phyloP scores from a whole-genome alignment of 2,113 vertebrate species.

The Poicephalus gulielmi region DNA sequence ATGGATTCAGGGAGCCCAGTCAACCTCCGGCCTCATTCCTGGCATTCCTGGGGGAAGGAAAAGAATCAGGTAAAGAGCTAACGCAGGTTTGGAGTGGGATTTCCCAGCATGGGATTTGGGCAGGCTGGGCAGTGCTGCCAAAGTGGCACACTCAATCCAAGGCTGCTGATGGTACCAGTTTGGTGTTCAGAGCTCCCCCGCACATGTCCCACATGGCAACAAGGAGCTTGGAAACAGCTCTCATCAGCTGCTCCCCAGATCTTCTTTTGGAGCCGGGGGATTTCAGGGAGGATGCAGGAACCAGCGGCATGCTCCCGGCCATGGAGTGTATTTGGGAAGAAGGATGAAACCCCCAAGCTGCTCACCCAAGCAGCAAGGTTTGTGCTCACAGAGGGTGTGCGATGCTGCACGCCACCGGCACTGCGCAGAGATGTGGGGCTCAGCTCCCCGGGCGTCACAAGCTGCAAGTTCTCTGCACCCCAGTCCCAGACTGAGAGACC shows the following conservation, averaged over 20 bases:
- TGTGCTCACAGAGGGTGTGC: not conserved
- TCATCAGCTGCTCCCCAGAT: not conserved
- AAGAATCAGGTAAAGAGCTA: not conserved
- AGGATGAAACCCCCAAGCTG: not conserved
- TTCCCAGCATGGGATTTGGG: not conserved
- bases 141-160: too few species aligned
- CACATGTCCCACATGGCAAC: accelerated
- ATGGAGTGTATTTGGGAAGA: accelerated
- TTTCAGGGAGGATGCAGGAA: not conserved
- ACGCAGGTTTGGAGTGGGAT: not conserved
- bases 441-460: not conserved
- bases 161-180: not conserved
- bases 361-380: not conserved
- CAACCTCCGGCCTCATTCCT: not conserved
- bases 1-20: not conserved
- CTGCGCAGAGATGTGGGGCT: not conserved
- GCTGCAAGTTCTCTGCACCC: not conserved
- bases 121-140: not conserved
- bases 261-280: not conserved
- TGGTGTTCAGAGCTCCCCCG: not conserved
- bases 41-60: not conserved
- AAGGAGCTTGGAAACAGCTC: not conserved
- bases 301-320: not conserved
- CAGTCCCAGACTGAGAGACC: not conserved
- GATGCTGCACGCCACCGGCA: not conserved